Evolutionary conservation across 2,113 vertebrate species (phyloP).

Genomic region (Noctilio leporinus): DNA sequence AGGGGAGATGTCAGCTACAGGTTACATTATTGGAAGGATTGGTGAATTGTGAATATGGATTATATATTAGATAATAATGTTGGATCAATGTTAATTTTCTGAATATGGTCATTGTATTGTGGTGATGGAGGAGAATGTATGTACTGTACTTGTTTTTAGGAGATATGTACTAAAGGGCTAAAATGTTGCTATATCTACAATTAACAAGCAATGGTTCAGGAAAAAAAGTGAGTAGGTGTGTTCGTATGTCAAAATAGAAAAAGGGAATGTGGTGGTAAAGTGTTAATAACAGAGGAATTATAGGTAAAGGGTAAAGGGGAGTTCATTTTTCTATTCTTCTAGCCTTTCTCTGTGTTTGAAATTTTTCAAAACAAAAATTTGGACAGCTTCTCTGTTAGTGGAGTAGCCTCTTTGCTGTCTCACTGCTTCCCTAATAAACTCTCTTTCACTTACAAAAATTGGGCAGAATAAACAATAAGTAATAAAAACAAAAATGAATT

Average conservation of each 20-base stretch:
- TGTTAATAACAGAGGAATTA: not conserved
- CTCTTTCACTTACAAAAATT: not conserved
- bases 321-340: not conserved
- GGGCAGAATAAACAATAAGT: not conserved
- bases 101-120: not conserved
- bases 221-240: not conserved
- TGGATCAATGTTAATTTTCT: not conserved
- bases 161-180: not conserved
- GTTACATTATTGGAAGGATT: not conserved
- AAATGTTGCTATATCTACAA: not conserved
- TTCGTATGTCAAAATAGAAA: not conserved
- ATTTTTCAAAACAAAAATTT: conserved; percentile 30
- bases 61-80: not conserved
- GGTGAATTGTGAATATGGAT: not conserved
- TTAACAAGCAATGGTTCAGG: not conserved
- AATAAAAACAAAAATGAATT: conserved; percentile 26
- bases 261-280: not conserved
- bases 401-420: not conserved
- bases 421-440: not conserved
- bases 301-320: not conserved
- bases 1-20: not conserved
- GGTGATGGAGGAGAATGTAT: not conserved
- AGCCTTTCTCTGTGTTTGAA: not conserved
- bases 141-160: not conserved
- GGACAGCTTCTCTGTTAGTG: not conserved